Base-by-base conservation (phyloP, 2,888 invertebrate species). In the Lycaena phlaeas region DNA sequence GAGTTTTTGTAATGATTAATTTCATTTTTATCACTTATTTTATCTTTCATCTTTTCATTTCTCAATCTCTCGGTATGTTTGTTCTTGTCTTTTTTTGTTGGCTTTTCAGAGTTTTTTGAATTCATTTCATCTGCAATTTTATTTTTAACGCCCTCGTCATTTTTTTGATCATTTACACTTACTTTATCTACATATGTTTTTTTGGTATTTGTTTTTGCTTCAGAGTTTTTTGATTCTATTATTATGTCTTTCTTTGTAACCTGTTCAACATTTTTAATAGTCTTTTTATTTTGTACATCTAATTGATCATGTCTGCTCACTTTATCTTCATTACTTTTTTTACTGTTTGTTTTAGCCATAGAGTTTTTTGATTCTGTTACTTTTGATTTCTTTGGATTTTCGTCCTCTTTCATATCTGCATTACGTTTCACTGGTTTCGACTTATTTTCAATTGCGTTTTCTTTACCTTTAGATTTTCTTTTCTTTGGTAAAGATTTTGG, bases 401-500 rank as follows among this genome's bases (percentile, higher is more conserved):
- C 39, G 4, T 14, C 14, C 10, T 22, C 10, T 1, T 9, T 6
- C 2, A 10, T 7, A 15, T 26, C 25, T 7, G 25, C 29, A 9
- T 14, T 6, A 10, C 39, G 29, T 39, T 39, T 39, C 3, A 31
- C 30, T 4, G 39, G 6, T 11, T 39, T 39, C 14, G 14, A 4
- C 10, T 43, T 36, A 42, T 54, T 57, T 3, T 52, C 52, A n/a
- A 31, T 46, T 7, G 31, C 42, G 52, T 56, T 57, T 6, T 55
- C 59, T 29, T 64, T 63, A 1, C 51, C 57, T 52, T 64, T 68
- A 27, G 53, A 46, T 49, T 68, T 74, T 14, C 9, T 17, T 31
- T 68, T 77, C 48, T 70, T 79, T 0, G 78, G 78, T 1, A 73
- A 28, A 2, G 60, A 46, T 46, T 71, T 76, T 0, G 79, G 79